These are phyloP conservation scores for Microchrysa polita DNA, from an alignment of 2,888 invertebrate genomes.

Conservation along the genomic window DNA sequence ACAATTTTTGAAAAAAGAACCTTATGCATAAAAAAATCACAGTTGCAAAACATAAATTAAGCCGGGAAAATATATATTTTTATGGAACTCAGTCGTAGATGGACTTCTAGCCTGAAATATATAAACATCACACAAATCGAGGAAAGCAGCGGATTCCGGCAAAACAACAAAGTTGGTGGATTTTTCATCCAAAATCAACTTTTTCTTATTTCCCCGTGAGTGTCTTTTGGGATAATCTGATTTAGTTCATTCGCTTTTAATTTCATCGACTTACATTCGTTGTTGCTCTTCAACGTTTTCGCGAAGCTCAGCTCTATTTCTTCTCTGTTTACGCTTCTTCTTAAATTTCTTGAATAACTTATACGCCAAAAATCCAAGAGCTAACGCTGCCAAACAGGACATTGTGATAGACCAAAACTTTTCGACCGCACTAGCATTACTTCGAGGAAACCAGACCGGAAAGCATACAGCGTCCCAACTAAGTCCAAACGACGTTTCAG, in stretches of 20 bases:
- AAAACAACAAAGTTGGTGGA: too few species aligned
- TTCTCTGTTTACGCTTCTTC: slow-evolving; percentile 64
- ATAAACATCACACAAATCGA: too few species aligned
- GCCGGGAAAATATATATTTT: too few species aligned
- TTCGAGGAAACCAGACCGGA: slow-evolving; percentile 69
- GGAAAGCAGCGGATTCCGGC: too few species aligned
- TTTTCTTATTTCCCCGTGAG: too few species aligned
- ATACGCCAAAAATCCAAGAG: slow-evolving; percentile 52
- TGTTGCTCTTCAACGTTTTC: slow-evolving; percentile 63
- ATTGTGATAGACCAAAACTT: slow-evolving; percentile 71
- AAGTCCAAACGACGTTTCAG: slow-evolving; percentile 70
- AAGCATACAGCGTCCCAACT: slow-evolving; percentile 77
- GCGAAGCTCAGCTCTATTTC: slow-evolving; percentile 65
- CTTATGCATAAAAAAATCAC: too few species aligned
- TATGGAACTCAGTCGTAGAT: too few species aligned
- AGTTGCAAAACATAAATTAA: too few species aligned
- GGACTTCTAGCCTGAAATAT: too few species aligned
- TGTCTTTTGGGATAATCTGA: too few species aligned
- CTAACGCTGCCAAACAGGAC: slow-evolving; percentile 63
- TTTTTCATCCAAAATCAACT: too few species aligned
- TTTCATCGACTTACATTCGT: slow-evolving; percentile 57
- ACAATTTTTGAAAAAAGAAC: too few species aligned
- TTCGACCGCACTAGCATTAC: slow-evolving; percentile 62
- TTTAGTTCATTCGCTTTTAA: not conserved
- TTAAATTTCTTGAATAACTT: slow-evolving; percentile 64